Evolutionary conservation across 2,888 invertebrate species (phyloP).

Genomic region (Agonopterix subpropinquella): DNA sequence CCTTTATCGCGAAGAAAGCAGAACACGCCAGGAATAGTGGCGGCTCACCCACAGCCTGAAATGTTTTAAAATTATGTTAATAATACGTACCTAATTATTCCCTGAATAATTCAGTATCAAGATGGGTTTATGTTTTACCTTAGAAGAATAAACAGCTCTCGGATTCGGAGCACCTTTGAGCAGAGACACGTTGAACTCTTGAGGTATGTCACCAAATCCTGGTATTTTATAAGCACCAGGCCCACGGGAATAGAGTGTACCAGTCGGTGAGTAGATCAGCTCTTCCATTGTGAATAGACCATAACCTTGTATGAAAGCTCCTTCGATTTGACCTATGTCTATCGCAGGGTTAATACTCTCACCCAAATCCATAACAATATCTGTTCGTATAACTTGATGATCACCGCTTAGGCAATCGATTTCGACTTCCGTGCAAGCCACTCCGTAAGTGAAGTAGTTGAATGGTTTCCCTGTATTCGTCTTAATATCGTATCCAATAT

Average conservation of each 20-base stretch:
- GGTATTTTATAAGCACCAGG: slow-evolving; percentile 97
- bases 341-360: slow-evolving; percentile 97
- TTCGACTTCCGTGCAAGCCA: slow-evolving; percentile 91
- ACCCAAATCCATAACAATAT: slow-evolving; percentile 98
- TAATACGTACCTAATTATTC: background rate
- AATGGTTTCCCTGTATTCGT: slow-evolving; percentile 84
- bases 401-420: slow-evolving; percentile 96
- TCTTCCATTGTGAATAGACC: slow-evolving; percentile 95
- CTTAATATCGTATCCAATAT: slow-evolving; percentile 81
- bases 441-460: slow-evolving; percentile 91
- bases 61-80: slow-evolving; percentile 11
- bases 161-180: slow-evolving; percentile 94
- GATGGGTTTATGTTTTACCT: slow-evolving; percentile 72
- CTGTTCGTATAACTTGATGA: slow-evolving; percentile 90
- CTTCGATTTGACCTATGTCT: slow-evolving; percentile 97
- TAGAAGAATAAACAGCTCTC: slow-evolving; percentile 95
- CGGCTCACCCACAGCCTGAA: slow-evolving; percentile 95
- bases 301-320: slow-evolving; percentile 95
- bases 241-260: slow-evolving; percentile 88
- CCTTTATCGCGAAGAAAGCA: slow-evolving; percentile 92
- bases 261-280: slow-evolving; percentile 88
- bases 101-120: no score
- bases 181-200: slow-evolving; percentile 93
- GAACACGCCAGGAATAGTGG: slow-evolving; percentile 94
- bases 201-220: slow-evolving; percentile 93